Conservation (phyloP, 2,888 invertebrate genomes). For the Apeira syringaria region DNA sequence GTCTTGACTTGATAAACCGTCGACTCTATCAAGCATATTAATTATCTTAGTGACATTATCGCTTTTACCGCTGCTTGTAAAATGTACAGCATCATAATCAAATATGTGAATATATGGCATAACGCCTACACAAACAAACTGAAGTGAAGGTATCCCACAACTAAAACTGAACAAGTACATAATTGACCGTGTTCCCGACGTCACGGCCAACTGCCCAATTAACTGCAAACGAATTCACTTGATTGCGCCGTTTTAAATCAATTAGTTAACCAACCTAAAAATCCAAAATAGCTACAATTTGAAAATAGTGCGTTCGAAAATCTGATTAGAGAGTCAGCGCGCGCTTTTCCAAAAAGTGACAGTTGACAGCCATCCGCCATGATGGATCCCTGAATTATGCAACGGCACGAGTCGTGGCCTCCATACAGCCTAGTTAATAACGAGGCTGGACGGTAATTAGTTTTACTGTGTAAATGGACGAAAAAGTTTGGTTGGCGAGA, state of each 20-base stretch:
- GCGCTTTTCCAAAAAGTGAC: slow-evolving; percentile 65
- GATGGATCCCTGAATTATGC: slow-evolving; percentile 70
- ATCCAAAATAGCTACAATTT: neutral
- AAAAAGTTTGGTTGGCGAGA: slow-evolving; percentile 23
- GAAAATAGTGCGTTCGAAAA: slow-evolving; percentile 34
- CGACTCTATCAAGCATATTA: too few relatives aligned
- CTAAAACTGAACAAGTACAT: too few relatives aligned
- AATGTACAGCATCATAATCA: too few relatives aligned
- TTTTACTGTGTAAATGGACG: slow-evolving; percentile 45
- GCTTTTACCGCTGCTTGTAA: too few relatives aligned
- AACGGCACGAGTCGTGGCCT: slow-evolving; percentile 60
- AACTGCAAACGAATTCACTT: neutral
- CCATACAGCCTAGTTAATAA: slow-evolving; percentile 63
- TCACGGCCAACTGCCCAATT: too few relatives aligned
- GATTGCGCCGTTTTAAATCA: neutral
- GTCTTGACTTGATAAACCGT: too few relatives aligned
- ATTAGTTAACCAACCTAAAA: neutral
- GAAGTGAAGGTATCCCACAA: too few relatives aligned
- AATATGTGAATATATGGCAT: too few relatives aligned
- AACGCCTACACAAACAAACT: too few relatives aligned
- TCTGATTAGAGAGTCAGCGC: slow-evolving; percentile 62
- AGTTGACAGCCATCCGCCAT: slow-evolving; percentile 61
- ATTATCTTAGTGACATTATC: too few relatives aligned
- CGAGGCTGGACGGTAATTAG: slow-evolving; percentile 58
- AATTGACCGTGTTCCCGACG: too few relatives aligned